A percentile compares a stretch with the other conserved stretches of the same genome.
Evolutionary conservation across 2,113 vertebrate species (phyloP).

Genomic region (Galeopterus variegatus): DNA sequence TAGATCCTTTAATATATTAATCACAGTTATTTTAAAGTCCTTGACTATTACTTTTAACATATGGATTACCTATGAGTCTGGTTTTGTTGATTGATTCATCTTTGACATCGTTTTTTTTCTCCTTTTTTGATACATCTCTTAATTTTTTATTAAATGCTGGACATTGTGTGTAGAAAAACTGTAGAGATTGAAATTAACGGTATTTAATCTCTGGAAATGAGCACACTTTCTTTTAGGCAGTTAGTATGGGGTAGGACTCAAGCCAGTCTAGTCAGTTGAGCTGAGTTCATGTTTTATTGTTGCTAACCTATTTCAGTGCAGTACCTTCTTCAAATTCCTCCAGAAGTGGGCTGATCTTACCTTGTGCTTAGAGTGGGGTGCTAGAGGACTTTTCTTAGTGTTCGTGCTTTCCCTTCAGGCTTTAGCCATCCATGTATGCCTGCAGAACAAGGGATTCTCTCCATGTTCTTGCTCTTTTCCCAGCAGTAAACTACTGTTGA

Average conservation of each 20-base stretch:
- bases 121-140: not conserved
- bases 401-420: not conserved
- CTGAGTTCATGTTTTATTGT: not conserved
- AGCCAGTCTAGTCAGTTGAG: not conserved
- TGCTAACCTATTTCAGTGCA: not conserved
- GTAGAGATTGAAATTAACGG: not conserved
- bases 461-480: not conserved
- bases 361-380: not conserved
- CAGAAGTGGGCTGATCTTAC: not conserved
- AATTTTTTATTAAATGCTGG: constrained; percentile 25
- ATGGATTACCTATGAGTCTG: not conserved
- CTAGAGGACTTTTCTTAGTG: not conserved
- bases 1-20: not conserved
- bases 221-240: not conserved
- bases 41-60: not conserved
- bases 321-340: not conserved
- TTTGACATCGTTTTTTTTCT: not conserved
- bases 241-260: not conserved
- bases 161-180: not conserved
- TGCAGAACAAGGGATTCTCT: not conserved
- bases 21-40: constrained; percentile 1
- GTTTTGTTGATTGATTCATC: not conserved
- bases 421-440: not conserved
- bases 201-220: not conserved
- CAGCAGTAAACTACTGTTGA: not conserved